Evolutionary conservation across 2,888 invertebrate genomes (phyloP).

Genomic region (Dynastes tityus): DNA sequence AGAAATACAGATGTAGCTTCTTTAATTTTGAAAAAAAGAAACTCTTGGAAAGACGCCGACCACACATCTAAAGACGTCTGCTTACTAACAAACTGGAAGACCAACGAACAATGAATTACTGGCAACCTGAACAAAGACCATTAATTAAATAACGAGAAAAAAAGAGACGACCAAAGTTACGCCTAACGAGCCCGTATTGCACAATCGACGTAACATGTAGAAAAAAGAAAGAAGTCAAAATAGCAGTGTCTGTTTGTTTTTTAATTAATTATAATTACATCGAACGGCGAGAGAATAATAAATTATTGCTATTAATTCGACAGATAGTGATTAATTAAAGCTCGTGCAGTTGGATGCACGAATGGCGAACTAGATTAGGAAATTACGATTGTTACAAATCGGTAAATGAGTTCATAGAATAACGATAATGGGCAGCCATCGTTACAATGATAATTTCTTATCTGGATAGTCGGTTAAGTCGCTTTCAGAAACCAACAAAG

Average conservation of each 20-base stretch:
- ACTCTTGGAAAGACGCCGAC: too few relatives aligned
- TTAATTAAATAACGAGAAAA: slow-evolving; percentile 37
- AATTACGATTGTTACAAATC: slow-evolving; percentile 26
- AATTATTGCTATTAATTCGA: slow-evolving; percentile 44
- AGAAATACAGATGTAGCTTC: too few relatives aligned
- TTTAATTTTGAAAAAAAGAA: too few relatives aligned
- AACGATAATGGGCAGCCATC: background rate
- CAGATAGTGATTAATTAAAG: slow-evolving; percentile 43
- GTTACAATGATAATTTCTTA: background rate
- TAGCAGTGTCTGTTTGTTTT: slow-evolving; percentile 46
- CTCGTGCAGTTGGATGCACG: slow-evolving; percentile 20
- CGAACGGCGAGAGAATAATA: slow-evolving; percentile 35
- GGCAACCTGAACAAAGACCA: slow-evolving; percentile 15
- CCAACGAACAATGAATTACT: slow-evolving; percentile 8
- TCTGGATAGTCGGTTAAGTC: background rate
- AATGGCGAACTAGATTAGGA: slow-evolving; percentile 33
- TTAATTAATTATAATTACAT: slow-evolving; percentile 42
- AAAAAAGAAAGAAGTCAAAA: slow-evolving; percentile 36
- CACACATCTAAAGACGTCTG: background rate
- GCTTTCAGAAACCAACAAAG: background rate
- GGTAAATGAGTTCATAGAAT: slow-evolving; percentile 40
- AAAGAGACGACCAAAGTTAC: slow-evolving; percentile 3
- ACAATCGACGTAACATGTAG: background rate
- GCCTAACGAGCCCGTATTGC: slow-evolving; percentile 22
- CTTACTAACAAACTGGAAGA: background rate